phyloP scores from a whole-genome alignment of 2,113 vertebrate species.

The Seriola dumerili region DNA sequence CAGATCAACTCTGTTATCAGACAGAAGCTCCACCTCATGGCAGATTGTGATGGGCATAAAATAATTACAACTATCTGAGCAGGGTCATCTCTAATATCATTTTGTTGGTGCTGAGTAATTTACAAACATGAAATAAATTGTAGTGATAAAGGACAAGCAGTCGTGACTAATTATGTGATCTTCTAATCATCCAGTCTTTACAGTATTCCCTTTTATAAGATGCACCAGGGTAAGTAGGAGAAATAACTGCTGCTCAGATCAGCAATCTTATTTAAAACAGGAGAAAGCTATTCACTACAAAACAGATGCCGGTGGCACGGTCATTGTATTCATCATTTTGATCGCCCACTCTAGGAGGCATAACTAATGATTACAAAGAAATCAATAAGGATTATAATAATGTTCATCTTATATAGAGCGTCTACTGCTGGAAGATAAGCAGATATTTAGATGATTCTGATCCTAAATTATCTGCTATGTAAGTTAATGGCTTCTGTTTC shows the following conservation, averaged over 20 bases:
- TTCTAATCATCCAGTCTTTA: neutral
- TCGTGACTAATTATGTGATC: conserved; percentile 1
- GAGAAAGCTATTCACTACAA: neutral
- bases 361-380: neutral
- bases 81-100: conserved; percentile 18
- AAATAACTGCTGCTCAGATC: neutral
- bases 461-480: conserved; percentile 5
- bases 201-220: neutral
- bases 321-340: neutral
- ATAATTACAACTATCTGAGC: conserved; percentile 28
- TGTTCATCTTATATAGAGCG: neutral
- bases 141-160: neutral
- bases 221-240: neutral
- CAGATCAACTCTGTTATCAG: conserved; percentile 25
- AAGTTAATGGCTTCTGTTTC: conserved; percentile 22
- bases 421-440: conserved; percentile 1
- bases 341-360: conserved; percentile 1
- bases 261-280: neutral
- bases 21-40: conserved; percentile 34
- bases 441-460: neutral
- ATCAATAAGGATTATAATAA: conserved; percentile 13
- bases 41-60: conserved; percentile 39
- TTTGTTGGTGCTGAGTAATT: neutral
- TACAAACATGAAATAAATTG: neutral
- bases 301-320: neutral